Evolutionary conservation across 2,888 invertebrate genomes (phyloP), one percentile per base, ranked within the genome.

Genomic region (Acanthococcus lagerstroemiae): DNA sequence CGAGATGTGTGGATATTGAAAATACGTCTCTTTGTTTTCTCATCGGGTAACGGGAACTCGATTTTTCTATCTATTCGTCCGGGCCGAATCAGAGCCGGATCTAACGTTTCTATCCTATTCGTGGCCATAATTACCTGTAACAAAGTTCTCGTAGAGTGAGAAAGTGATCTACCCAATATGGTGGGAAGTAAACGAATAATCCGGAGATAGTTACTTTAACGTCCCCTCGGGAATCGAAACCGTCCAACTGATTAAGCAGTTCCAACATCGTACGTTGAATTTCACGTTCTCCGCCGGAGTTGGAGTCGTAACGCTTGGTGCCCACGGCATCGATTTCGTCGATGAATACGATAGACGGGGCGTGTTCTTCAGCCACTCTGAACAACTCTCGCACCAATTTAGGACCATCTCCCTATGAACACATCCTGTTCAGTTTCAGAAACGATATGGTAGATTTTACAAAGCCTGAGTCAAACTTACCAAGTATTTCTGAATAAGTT

Each of bases 181-280:
- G 48, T 30, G 50, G 19, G 55, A 26, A 12, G 55, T n/a, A n/a
- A n/a, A n/a, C n/a, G n/a, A n/a, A n/a, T n/a, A n/a, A n/a, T n/a
- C n/a, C n/a, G n/a, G n/a, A n/a, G n/a, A n/a, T n/a, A n/a, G 74
- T 75, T 75, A 90, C 92, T 82, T 95, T 95, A 5, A 95, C 95
- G 81, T 96, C 95, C 21, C 95, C 95, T 63, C 94, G 81, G 0
- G 95, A 94, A 79, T 95, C 95, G 78, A 95, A 95, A 67, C 99
- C 99, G 79, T 99, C 99, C 57, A 99, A 80, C 77, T 99, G 99
- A 79, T 99, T 99, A 15, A 99, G 81, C 67, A 99, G 80, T 77
- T 99, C 99, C 78, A 99, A 85, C 99, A 99, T 99, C 67, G 99
- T 99, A 76, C 99, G 84, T 77, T 99, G 99, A 76, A 99, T 99